Evolutionary conservation across 2,797 vertebrate genomes (phyloP).

Genomic region (Perodicticus potto): DNA sequence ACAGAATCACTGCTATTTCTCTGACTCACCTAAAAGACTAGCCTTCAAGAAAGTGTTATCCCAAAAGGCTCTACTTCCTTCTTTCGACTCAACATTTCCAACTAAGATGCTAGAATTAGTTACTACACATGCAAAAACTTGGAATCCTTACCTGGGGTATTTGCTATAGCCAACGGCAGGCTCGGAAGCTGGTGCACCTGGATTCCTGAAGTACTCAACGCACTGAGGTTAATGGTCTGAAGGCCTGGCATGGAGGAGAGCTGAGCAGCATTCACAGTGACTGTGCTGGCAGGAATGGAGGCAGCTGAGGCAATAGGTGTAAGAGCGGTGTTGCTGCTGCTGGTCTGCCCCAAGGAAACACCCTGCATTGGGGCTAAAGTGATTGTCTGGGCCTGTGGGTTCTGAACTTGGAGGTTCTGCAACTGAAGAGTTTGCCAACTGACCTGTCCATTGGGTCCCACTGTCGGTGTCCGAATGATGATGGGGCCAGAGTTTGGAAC

Average conservation of each 20-base stretch:
- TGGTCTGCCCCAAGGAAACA: conserved; percentile 91
- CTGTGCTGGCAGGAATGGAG: conserved; percentile 90
- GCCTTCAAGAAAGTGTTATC: conserved; percentile 1
- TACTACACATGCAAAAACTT: conserved; percentile 39
- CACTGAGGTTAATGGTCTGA: conserved; percentile 98
- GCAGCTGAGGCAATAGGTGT: conserved; percentile 88
- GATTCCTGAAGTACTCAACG: conserved; percentile 93
- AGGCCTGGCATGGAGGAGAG: conserved; percentile 94
- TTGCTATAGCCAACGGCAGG: conserved; percentile 94
- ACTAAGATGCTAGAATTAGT: neutral
- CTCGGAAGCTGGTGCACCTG: conserved; percentile 98
- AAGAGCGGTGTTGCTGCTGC: conserved; percentile 89
- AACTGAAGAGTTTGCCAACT: conserved; percentile 98
- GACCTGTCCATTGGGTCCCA: conserved; percentile 96
- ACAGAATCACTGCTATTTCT: conserved; percentile 36
- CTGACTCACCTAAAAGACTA: neutral
- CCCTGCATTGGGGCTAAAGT: conserved; percentile 95
- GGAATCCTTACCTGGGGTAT: conserved; percentile 91
- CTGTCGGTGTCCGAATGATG: conserved; percentile 94
- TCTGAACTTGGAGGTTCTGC: conserved; percentile 94
- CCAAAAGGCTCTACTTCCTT: conserved; percentile 8
- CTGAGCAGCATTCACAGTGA: conserved; percentile 94
- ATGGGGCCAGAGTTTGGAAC: conserved; percentile 95
- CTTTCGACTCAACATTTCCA: neutral
- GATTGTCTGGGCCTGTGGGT: conserved; percentile 94